Conservation (phyloP, 2,113 vertebrate genomes). For the Pachyramphus minor region DNA sequence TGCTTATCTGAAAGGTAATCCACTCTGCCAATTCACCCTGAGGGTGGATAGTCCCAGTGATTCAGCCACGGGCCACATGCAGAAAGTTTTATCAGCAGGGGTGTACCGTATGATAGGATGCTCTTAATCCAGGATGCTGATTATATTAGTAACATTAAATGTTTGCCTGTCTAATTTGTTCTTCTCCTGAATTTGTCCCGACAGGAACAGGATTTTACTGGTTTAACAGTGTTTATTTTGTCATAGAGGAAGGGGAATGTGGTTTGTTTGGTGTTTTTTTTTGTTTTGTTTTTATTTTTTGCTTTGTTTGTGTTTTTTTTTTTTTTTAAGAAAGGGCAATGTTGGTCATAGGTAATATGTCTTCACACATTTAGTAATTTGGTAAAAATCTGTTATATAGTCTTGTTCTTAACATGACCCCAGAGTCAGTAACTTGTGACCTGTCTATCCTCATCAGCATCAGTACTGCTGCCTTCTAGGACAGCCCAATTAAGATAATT, state of each 20-base stretch:
- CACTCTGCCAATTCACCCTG: not conserved
- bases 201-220: not conserved
- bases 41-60: not conserved
- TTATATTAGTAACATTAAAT: not conserved
- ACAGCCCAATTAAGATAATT: constrained; percentile 3
- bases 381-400: not conserved
- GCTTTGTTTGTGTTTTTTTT: not conserved
- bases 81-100: not conserved
- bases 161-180: not conserved
- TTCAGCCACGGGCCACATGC: not conserved
- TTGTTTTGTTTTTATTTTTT: not conserved
- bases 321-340: not conserved
- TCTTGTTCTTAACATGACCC: not conserved
- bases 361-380: not conserved
- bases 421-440: constrained; percentile 14
- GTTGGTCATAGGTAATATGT: not conserved
- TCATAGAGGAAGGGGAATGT: not conserved
- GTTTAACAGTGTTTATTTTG: not conserved
- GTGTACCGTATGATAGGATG: not conserved
- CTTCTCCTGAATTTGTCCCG: not conserved
- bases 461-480: not conserved
- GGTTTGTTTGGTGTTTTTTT: not conserved
- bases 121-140: not conserved
- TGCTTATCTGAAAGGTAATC: not conserved
- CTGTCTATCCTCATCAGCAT: not conserved